Evolutionary conservation across 1,140 invertebrate genomes (phyloP).

Genomic region (Penaeus vannamei): DNA sequence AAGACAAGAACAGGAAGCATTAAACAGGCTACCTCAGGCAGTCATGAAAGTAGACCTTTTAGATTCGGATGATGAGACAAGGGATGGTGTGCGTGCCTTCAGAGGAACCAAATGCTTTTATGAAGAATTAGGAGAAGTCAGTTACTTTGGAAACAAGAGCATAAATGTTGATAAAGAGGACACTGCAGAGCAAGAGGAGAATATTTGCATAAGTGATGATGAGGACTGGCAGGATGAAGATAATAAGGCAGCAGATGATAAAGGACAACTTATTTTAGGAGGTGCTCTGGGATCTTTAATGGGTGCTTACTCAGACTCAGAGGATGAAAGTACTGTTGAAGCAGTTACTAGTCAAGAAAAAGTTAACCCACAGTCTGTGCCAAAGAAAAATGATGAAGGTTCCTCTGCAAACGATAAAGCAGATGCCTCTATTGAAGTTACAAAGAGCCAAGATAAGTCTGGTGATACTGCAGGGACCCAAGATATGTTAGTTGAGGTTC

Average conservation of each 20-base stretch:
- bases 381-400: not conserved
- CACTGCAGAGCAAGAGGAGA: not conserved
- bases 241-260: not conserved
- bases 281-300: conserved; percentile 60
- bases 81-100: conserved; percentile 44
- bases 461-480: not conserved
- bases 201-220: conserved; percentile 46
- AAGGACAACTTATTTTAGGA: conserved; percentile 16
- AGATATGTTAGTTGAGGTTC: not conserved
- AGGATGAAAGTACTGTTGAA: conserved; percentile 30
- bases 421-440: not conserved
- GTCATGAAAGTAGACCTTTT: conserved; percentile 38
- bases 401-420: not conserved
- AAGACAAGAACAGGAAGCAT: not conserved
- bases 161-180: not conserved
- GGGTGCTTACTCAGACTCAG: conserved; percentile 60
- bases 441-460: not conserved
- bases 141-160: conserved; percentile 46
- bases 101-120: conserved; percentile 56
- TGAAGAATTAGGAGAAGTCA: conserved; percentile 53
- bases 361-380: not conserved
- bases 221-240: conserved; percentile 7
- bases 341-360: not conserved
- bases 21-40: not conserved
- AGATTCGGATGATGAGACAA: conserved; percentile 40